phyloP scores from a whole-genome alignment of 2,797 vertebrate species.

The Remorina albescens region DNA sequence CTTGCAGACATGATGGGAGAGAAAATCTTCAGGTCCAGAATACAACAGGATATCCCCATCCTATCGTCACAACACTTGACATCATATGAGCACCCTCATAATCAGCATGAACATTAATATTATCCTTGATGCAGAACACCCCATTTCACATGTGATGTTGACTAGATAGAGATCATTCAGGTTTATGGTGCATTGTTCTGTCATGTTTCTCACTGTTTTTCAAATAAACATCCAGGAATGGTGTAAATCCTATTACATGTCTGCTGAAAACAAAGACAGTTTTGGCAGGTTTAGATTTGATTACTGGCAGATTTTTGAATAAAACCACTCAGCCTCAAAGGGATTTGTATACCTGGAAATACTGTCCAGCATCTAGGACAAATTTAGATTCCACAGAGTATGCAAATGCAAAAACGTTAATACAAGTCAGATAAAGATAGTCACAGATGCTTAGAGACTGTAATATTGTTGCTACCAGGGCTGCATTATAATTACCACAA shows the following conservation, averaged over 20 bases:
- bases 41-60: background rate
- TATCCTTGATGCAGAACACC: background rate
- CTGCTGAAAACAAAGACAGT: background rate
- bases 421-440: background rate
- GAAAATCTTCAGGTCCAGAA: background rate
- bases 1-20: background rate
- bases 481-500: background rate
- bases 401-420: background rate
- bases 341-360: background rate
- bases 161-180: constrained; percentile 22
- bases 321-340: background rate
- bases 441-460: background rate
- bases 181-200: background rate
- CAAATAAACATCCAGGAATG: constrained; percentile 2
- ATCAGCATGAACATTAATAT: background rate
- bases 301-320: background rate
- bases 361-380: background rate
- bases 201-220: constrained; percentile 5
- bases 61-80: constrained; percentile 3
- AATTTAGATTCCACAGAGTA: constrained; percentile 2
- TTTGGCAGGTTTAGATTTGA: background rate
- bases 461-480: background rate
- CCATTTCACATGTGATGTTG: background rate
- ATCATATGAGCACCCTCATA: constrained; percentile 7
- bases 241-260: constrained; percentile 1